Base-by-base conservation (phyloP, 2,888 invertebrate genomes). In the Esperia sulphurella region DNA sequence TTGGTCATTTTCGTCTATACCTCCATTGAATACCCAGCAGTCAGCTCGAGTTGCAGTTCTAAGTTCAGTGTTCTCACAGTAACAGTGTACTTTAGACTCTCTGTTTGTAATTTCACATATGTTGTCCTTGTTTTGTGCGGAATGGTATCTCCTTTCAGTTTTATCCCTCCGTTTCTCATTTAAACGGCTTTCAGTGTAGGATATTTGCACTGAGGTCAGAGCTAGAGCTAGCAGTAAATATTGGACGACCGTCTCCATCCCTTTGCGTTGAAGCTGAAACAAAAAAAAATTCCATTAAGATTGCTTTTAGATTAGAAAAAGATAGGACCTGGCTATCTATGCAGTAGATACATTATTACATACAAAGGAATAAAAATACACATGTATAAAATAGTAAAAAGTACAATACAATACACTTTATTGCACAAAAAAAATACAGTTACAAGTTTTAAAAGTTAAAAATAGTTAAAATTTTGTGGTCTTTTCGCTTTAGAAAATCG, bases 21-120 rank as follows among this genome's bases (percentile, higher is more conserved):
- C 93, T 28, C 91, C 91, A 50, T 92, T 92, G 75, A 95, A 94
- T n/a, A 96, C 92, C 92, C 94, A 93, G 66, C 96, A 96, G 65
- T 94, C 94, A 5, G 94, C 94, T 54, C 92, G 92, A 9, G 92
- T 93, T 0, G 94, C 94, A 8, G 83, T 80, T 63, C 79, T 81
- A n/a, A 84, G 70, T 51, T 89, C 89, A 14, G 89, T 88, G 44
- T 84, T 91, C 63, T 92, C 91, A 74, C 95, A 95, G 66, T 93
- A 92, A 75, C 95, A 95, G 65, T 91, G 93, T 42, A 94, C 86
- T 64, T 92, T 92, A 1, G 91, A 83, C 48, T 90, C 87, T 54
- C 85, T 79, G 54, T 83, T 84, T 43, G 90, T 83, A 61, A 91
- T 90, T 67, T 91, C 91, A 71, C 92, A 92, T 61, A 92, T 87